Conservation (phyloP, 2,113 vertebrate genomes). For the Alaudala cheleensis region DNA sequence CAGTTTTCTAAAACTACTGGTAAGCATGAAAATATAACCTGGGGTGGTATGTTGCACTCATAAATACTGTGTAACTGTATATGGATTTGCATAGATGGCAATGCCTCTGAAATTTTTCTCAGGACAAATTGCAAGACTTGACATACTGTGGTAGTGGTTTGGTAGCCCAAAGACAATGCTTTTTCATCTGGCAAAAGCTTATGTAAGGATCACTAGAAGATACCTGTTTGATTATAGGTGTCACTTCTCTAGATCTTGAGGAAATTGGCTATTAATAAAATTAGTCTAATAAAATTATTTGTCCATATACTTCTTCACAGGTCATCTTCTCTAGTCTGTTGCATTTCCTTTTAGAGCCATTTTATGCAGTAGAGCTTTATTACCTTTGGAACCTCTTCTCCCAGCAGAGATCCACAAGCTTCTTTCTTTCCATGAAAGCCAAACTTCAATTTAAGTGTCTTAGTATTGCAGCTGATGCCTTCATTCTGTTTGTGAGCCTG, state of each 20-base stretch:
- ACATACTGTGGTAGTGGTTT: background rate
- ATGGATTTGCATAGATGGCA: background rate
- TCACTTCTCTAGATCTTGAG: background rate
- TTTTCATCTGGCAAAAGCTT: background rate
- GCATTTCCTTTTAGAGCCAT: background rate
- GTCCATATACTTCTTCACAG: background rate
- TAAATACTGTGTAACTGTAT: background rate
- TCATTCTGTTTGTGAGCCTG: background rate
- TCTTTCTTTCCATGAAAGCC: background rate
- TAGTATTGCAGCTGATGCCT: background rate
- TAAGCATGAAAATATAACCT: background rate
- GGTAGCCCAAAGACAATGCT: background rate
- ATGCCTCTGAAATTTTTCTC: background rate
- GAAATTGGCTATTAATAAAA: background rate
- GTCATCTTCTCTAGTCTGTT: background rate
- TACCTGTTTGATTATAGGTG: background rate
- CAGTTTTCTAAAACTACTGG: background rate
- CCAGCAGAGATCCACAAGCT: background rate
- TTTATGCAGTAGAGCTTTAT: background rate
- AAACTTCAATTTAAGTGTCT: background rate
- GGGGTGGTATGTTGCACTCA: background rate
- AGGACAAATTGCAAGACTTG: background rate
- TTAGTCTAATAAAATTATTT: background rate
- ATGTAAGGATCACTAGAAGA: background rate
- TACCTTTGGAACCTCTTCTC: background rate